A percentile compares a stretch with the other conserved stretches of the same genome.
phyloP scores from a whole-genome alignment of 2,113 vertebrate species.

The Orthochromis indermauri region DNA sequence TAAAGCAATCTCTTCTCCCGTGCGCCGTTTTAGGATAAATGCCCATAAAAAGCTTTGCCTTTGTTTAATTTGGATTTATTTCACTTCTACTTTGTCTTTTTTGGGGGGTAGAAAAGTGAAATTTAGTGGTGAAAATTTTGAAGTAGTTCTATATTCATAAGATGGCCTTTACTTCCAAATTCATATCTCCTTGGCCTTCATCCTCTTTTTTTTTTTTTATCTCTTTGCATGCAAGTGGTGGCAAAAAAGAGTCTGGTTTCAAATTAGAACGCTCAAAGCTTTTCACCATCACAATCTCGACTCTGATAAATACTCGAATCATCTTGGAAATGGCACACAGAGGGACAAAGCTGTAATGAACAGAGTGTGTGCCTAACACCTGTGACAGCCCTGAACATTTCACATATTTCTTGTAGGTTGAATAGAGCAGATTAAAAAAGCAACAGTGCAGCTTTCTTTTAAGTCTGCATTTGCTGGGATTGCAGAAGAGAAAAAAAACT shows the following conservation, averaged over 20 bases:
- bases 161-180: background rate
- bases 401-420: background rate
- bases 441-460: background rate
- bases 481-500: background rate
- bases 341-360: background rate
- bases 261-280: background rate
- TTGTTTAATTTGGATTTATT: background rate
- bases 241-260: background rate
- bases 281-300: background rate
- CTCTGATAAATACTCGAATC: background rate
- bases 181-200: conserved; percentile 1
- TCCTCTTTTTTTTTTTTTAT: background rate
- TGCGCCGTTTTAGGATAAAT: background rate
- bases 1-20: background rate
- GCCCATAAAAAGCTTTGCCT: background rate
- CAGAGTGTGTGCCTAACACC: background rate
- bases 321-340: background rate
- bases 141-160: background rate
- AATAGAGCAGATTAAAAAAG: background rate
- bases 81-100: background rate
- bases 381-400: background rate
- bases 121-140: background rate
- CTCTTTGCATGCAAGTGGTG: background rate
- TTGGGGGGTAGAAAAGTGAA: background rate
- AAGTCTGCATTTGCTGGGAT: background rate